Base-by-base conservation (phyloP, 2,113 vertebrate genomes). In the Phaetusa simplex region DNA sequence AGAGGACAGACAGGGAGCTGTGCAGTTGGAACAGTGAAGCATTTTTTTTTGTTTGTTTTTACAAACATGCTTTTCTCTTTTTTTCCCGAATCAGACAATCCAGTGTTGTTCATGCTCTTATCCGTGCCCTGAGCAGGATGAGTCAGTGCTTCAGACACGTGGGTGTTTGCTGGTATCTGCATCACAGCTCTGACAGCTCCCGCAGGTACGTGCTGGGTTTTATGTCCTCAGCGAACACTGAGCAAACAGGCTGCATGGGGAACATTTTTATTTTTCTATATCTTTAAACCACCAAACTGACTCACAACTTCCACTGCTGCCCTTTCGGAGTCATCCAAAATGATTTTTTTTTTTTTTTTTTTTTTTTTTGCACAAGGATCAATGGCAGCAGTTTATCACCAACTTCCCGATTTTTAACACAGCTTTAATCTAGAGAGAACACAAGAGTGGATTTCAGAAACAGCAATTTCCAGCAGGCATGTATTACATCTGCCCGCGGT, bases 1-100 rank as follows among this genome's bases (percentile, higher is more conserved):
- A 29, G 40, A 38, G 32, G 59, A 40, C 18, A 19, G 15, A 70
- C 34, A 1, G 0, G 12, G 45, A 49, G 27, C 58, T 34, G 19
- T 0, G 2, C 20, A 55, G 6, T 2, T 3, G 0, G 55, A 81
- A 17, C 27, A 20, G 12, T 5, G 19, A 2, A 43, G 40, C 17
- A 12, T 17, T 29, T 32, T 18, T 13, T 13, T 26, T 19, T 11
- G 7, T 38, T 40, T 40, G 11, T 30, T 45, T 76, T 73, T 9
- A 11, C 42, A 77, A 38, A 24, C 12, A 13, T 1, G 0, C 17
- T 29, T 47, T 5, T 24, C 18, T 14, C 7, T 27, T 17, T 34
- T 8, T 5, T 24, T 38, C 5, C 2, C 40, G 22, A 7, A 2
- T 12, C 30, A 61, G 76, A 23, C 26, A 42, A 5, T 3, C 5